These are phyloP conservation scores for Equus przewalskii DNA, from an alignment of 2,113 vertebrate genomes.

Conservation along the genomic window DNA sequence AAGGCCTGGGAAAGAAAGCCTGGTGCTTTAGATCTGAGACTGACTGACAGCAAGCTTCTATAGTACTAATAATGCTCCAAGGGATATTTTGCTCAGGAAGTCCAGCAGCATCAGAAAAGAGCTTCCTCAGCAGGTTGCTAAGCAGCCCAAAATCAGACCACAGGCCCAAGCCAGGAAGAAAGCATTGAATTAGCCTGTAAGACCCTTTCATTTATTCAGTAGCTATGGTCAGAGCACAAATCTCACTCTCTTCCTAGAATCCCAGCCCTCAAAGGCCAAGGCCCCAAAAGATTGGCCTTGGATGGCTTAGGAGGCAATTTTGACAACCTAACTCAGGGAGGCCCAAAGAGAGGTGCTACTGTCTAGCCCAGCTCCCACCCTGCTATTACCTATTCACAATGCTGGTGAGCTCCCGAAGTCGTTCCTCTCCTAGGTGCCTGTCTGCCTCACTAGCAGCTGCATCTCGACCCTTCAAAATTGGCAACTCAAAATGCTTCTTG, in stretches of 20 bases:
- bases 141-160: constrained; percentile 34
- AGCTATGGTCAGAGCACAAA: neutral
- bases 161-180: neutral
- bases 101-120: neutral
- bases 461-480: constrained; percentile 96
- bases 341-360: neutral
- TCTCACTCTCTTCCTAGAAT: neutral
- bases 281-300: neutral
- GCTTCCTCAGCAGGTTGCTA: neutral
- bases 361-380: neutral
- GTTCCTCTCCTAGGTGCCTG: constrained; percentile 93
- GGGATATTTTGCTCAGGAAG: neutral
- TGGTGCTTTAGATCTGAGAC: constrained; percentile 30
- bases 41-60: constrained; percentile 1
- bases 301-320: neutral
- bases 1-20: neutral
- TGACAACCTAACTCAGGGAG: neutral
- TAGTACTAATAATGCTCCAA: constrained; percentile 26
- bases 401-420: constrained; percentile 95
- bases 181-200: neutral
- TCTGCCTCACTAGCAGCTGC: constrained; percentile 94
- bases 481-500: constrained; percentile 97
- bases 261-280: neutral
- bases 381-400: constrained; percentile 94
- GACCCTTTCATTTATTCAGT: neutral